Percentiles rank a stretch among this genome's conserved stretches.
Evolutionary conservation across 2,797 vertebrate species (phyloP).

Genomic region (Pseudochirops cupreus): DNA sequence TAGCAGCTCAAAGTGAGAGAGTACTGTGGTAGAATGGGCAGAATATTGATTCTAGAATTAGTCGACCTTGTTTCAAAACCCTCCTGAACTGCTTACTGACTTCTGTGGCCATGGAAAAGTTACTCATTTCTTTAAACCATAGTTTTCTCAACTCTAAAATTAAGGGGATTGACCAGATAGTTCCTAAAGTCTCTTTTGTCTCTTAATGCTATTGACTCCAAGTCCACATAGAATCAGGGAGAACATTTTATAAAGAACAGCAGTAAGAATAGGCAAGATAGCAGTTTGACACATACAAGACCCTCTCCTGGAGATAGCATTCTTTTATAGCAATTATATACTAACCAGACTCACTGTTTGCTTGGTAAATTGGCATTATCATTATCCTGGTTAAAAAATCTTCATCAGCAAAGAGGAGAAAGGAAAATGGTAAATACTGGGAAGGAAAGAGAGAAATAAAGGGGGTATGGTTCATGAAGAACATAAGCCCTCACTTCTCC

Average conservation of each 20-base stretch:
- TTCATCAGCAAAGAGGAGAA: neutral
- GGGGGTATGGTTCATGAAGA: accelerated
- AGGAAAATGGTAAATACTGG: neutral
- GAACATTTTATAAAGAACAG: neutral
- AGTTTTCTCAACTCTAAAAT: neutral
- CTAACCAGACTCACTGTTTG: neutral
- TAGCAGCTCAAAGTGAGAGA: neutral
- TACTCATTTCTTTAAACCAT: neutral
- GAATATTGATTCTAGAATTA: neutral
- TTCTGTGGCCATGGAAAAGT: neutral
- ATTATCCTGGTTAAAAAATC: conserved; percentile 7
- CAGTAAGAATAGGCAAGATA: neutral
- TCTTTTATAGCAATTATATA: neutral
- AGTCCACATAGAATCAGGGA: neutral
- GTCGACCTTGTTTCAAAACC: neutral
- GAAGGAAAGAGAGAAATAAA: neutral
- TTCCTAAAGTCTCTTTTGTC: neutral
- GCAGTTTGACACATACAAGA: neutral
- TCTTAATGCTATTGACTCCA: neutral
- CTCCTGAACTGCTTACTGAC: neutral
- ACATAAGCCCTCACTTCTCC: neutral
- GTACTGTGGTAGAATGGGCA: neutral
- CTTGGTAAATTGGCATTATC: neutral
- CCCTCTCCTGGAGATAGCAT: neutral
- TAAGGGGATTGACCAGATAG: neutral